Percentiles rank a stretch among this genome's conserved stretches.
phyloP scores from a whole-genome alignment of 2,797 vertebrate species.

The Characodon lateralis region DNA sequence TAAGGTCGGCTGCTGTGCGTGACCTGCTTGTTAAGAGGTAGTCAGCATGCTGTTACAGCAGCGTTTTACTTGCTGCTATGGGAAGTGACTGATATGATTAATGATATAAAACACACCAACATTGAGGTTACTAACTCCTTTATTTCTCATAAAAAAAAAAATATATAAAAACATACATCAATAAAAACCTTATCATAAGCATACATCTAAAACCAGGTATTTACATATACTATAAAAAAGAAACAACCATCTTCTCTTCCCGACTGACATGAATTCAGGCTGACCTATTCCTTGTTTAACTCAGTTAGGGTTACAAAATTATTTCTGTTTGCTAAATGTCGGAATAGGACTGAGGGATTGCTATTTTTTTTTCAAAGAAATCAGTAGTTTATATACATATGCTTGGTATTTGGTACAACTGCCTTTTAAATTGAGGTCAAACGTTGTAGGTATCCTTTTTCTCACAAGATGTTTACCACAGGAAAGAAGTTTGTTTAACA shows the following conservation, averaged over 20 bases:
- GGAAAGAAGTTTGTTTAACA: too few relatives aligned
- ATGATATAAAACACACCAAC: conserved; percentile 1
- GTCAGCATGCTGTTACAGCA: neutral
- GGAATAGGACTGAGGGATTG: neutral
- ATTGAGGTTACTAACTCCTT: neutral
- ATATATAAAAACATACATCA: neutral
- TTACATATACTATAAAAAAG: too few relatives aligned
- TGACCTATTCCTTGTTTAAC: neutral
- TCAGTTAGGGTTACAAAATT: neutral
- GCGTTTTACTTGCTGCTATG: neutral
- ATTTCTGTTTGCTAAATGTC: neutral
- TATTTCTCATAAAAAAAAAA: neutral
- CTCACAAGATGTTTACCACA: neutral
- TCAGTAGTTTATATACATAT: too few relatives aligned
- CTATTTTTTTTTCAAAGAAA: neutral
- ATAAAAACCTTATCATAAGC: neutral
- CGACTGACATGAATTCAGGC: neutral
- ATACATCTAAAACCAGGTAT: neutral
- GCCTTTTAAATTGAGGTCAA: neutral
- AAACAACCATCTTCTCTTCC: neutral
- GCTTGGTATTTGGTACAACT: neutral
- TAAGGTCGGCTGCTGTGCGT: neutral
- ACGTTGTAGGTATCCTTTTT: neutral
- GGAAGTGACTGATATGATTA: conserved; percentile 1
- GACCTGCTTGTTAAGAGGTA: neutral